Evolutionary conservation across 2,113 vertebrate species (phyloP), one percentile per base, ranked within the genome.

Genomic region (Ammodytes dubius): DNA sequence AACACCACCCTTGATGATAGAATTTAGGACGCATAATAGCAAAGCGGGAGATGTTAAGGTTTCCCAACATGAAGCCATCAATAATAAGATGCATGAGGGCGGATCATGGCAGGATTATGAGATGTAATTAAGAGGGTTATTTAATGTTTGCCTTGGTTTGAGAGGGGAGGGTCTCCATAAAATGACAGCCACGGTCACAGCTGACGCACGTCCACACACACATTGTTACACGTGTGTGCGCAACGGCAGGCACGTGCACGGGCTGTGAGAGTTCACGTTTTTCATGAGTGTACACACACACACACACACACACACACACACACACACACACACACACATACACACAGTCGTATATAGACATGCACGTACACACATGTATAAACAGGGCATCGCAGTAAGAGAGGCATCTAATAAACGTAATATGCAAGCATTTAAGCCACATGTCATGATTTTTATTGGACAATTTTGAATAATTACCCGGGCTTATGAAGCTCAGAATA

Each of bases 51-150:
- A 66, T 66, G 64, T 75, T 27, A 46, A 74, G 78, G 52, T 72
- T 81, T 88, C 80, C 66, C 69, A 65, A 67, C 47, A 46, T 40
- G 1, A 42, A 42, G 45, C 42, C 66, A 27, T 82, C 64, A 70
- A 27, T 89, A 76, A 81, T 77, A 58, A 78, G 60, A 87, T 77
- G 59, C 68, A 86, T 77, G 75, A 89, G 86, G 80, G 74, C 4
- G 77, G 81, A 84, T 92, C 82, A 84, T 78, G 56, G 74, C 69
- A 82, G 87, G 89, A 92, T 93, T 91, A 90, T 83, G 74, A 87
- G 82, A 88, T 88, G 84, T 88, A 91, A 93, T 93, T 93, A 92
- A 88, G 84, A 70, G 39, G 82, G 82, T 83, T 90, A 89, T 91
- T 93, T 91, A 87, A 90, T 88, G 82, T 92, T 89, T 87, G 85